Conservation (phyloP, 1,140 invertebrate genomes). For the Chironomus tepperi region DNA sequence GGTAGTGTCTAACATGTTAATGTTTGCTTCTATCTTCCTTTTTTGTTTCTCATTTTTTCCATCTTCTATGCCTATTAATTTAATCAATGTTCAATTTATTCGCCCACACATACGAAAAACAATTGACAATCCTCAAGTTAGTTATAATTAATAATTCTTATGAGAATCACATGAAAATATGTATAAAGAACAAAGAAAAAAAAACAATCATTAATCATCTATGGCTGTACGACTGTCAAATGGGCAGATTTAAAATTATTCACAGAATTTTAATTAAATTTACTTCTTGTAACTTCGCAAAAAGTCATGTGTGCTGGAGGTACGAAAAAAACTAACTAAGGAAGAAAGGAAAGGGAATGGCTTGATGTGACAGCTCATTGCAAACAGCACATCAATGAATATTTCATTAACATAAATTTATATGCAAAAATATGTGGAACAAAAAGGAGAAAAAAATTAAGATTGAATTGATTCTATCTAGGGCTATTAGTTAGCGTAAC, state of each 20-base stretch:
- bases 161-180: background rate
- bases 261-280: too few species aligned
- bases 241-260: background rate
- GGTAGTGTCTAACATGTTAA: background rate
- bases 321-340: too few species aligned
- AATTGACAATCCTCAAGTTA: background rate
- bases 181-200: background rate
- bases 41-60: background rate
- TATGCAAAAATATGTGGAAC: too few species aligned
- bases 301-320: too few species aligned
- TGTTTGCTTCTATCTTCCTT: background rate
- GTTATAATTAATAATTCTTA: background rate
- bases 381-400: too few species aligned
- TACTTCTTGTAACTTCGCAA: too few species aligned
- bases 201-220: conserved; percentile 1
- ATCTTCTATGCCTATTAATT: background rate
- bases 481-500: too few species aligned
- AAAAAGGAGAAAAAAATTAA: too few species aligned
- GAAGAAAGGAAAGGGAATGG: too few species aligned
- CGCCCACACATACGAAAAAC: background rate
- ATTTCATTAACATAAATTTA: too few species aligned
- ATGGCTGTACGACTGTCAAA: background rate
- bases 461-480: too few species aligned
- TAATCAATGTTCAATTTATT: conserved; percentile 1
- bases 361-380: too few species aligned